Evolutionary conservation across 2,113 vertebrate genomes (phyloP).

Genomic region (Sigmodon hispidus): DNA sequence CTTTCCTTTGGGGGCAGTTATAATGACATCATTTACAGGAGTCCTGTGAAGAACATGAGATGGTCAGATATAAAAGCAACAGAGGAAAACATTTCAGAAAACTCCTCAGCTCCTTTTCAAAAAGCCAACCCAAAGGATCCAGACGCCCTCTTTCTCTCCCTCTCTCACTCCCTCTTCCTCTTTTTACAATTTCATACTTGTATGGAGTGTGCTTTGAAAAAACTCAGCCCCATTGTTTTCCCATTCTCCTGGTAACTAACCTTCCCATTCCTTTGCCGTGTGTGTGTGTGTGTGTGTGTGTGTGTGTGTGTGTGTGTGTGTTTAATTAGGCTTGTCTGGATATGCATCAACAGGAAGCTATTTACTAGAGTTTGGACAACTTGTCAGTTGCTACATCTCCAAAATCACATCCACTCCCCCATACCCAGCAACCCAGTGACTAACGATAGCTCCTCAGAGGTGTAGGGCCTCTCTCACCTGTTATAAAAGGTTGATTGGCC

Average conservation of each 20-base stretch:
- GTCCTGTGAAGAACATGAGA: background rate
- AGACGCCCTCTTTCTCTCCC: background rate
- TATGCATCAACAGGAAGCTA: background rate
- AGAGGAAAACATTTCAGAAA: slow-evolving; percentile 36
- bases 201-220: background rate
- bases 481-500: background rate
- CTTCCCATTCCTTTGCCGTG: too few relatives aligned
- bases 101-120: background rate
- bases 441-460: background rate
- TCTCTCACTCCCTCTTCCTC: background rate
- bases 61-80: background rate
- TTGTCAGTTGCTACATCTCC: background rate
- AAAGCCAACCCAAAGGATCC: background rate
- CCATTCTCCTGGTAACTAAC: background rate
- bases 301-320: background rate
- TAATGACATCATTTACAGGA: background rate
- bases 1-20: background rate
- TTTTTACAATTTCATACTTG: background rate
- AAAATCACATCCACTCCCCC: too few relatives aligned
- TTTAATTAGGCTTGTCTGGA: background rate
- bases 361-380: too few relatives aligned
- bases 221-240: background rate
- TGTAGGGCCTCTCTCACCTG: background rate
- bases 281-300: background rate
- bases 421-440: background rate